Evolutionary conservation across 2,888 invertebrate genomes (phyloP).

Genomic region (Trachelus iudaicus): DNA sequence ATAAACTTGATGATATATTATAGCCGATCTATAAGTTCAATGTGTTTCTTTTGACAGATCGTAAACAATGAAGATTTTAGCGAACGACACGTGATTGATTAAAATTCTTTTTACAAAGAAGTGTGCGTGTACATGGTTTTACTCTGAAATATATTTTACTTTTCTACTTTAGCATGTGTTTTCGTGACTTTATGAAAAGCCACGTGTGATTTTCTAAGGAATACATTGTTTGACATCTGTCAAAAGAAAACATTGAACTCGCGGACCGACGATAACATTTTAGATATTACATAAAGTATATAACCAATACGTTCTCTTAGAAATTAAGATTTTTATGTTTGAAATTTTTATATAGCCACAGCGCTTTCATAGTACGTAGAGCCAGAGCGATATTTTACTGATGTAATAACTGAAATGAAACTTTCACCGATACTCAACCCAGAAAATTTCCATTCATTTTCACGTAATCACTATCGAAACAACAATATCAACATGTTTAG

Average conservation of each 20-base stretch:
- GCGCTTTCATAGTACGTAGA: not conserved
- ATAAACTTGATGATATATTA: not conserved
- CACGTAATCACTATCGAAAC: not conserved
- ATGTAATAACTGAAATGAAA: not conserved
- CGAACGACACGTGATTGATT: too few species aligned
- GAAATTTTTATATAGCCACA: not conserved
- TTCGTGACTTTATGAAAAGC: too few species aligned
- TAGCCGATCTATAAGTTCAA: too few species aligned
- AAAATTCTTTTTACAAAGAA: too few species aligned
- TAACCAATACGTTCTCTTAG: not conserved
- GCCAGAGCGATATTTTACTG: not conserved
- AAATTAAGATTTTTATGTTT: not conserved
- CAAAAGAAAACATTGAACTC: too few species aligned
- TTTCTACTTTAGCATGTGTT: too few species aligned
- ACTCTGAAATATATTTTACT: too few species aligned
- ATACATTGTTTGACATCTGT: too few species aligned
- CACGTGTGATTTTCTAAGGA: too few species aligned
- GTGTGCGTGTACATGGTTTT: too few species aligned
- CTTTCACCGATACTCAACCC: not conserved
- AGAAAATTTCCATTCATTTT: not conserved
- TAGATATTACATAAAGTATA: not conserved
- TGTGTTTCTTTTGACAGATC: too few species aligned
- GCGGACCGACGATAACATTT: not conserved
- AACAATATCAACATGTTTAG: not conserved
- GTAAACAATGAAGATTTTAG: too few species aligned